phyloP scores from a whole-genome alignment of 2,888 invertebrate genomes.

The Stegophylla sp. region DNA sequence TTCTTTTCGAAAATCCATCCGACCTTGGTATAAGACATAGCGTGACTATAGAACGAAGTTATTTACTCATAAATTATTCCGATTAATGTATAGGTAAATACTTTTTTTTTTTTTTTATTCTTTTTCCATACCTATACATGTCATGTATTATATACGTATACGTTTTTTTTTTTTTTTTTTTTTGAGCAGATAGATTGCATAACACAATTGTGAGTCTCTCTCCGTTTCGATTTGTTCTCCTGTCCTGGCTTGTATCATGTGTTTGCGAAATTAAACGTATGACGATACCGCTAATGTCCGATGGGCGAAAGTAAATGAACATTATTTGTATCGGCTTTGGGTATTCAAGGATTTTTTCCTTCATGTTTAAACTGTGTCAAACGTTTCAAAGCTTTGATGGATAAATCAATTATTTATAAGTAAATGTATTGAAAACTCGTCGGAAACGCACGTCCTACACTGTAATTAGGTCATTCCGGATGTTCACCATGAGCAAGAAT shows the following conservation, averaged over 20 bases:
- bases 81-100: conserved; percentile 1
- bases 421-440: conserved; percentile 29
- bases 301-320: conserved; percentile 54
- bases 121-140: background rate
- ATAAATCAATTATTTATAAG: conserved; percentile 50
- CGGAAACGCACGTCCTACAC: conserved; percentile 21
- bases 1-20: conserved; percentile 38
- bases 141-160: background rate
- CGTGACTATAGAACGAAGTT: background rate
- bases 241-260: background rate
- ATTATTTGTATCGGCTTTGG: conserved; percentile 35
- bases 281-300: conserved; percentile 31
- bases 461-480: conserved; percentile 36
- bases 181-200: conserved; percentile 15
- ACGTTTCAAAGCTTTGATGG: conserved; percentile 41
- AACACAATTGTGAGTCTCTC: conserved; percentile 34
- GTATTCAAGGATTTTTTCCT: conserved; percentile 53
- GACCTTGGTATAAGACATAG: conserved; percentile 34
- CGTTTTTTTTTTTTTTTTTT: too few relatives aligned
- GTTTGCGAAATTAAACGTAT: conserved; percentile 47
- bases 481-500: conserved; percentile 15
- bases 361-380: conserved; percentile 33
- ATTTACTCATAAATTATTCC: conserved; percentile 34
- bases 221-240: conserved; percentile 33
- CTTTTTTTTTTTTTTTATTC: background rate